Evolutionary conservation across 2,113 vertebrate species (phyloP).

Genomic region (Danio rerio): DNA sequence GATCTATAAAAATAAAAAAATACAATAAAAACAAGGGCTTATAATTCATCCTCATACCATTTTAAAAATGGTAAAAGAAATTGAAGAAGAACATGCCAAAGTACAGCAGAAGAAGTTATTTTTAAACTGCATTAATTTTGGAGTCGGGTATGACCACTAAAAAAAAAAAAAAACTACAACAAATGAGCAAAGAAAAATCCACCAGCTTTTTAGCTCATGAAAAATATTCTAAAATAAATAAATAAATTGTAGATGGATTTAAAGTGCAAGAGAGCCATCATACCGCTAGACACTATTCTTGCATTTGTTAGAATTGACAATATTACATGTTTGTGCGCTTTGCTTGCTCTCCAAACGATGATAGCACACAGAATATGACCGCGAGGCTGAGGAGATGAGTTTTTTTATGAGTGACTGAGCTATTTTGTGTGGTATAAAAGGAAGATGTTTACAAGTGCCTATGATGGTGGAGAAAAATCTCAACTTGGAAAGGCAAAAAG

Average conservation of each 20-base stretch:
- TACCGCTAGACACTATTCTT: constrained; percentile 11
- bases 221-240: background rate
- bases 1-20: too few species aligned
- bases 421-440: constrained; percentile 8
- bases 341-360: constrained; percentile 5
- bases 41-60: too few species aligned
- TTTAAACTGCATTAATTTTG: too few species aligned
- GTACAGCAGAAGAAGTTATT: too few species aligned
- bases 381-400: background rate
- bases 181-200: too few species aligned
- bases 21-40: too few species aligned
- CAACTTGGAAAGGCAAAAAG: background rate
- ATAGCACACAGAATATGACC: constrained; percentile 29
- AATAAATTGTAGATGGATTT: background rate
- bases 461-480: background rate
- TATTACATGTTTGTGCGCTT: background rate
- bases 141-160: too few species aligned
- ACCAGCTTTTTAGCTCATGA: background rate
- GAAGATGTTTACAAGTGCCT: constrained; percentile 24
- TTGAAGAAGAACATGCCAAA: too few species aligned
- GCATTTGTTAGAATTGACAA: constrained; percentile 10
- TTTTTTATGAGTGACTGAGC: background rate
- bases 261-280: background rate
- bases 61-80: too few species aligned
- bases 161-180: too few species aligned